Base-by-base conservation (phyloP, 2,797 vertebrate species). In the Scarus forsteni region DNA sequence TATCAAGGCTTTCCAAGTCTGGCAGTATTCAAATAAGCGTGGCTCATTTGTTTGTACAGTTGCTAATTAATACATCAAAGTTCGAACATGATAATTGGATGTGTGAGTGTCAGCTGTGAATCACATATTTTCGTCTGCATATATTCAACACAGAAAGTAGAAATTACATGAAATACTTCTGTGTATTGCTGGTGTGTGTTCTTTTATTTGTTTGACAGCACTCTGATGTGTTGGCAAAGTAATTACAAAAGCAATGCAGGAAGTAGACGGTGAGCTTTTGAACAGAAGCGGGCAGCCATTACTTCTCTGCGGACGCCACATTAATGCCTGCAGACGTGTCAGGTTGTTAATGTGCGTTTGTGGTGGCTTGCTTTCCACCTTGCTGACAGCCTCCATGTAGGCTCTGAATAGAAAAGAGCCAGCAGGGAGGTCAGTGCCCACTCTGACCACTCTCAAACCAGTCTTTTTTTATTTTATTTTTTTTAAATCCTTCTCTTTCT, bases 391-490 rank as follows among this genome's bases (percentile, higher is more conserved):
- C 58, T 79, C 39, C 66, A 65, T 84, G 75, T 70, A 51, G 73
- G 73, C 77, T 81, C 55, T 6, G 46, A 70, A 88, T 60, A 71
- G 76, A 79, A 73, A 73, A 73, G 69, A 81, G 80, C 75, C 75
- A 1, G 72, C 36, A 40, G 81, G 80, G 79, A 89, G 85, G 89
- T 89, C 85, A 81, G 79, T 7, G 45, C 64, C 83, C 60, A 16
- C 75, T 81, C 83, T 44, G 58, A 66, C 75, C 69, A 70, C 55
- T 70, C 84, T 81, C 84, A 82, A 58, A 66, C 56, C 63, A 27
- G 27, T 27, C 27, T 27, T 34, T 45, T 45, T 15, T 76, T 81
- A 73, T 79, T 59, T 66, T 49, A 64, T 81, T 59, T 77, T 49
- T 56, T 75, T 46, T 66, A 60, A 67, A 49, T 15, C 8, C 49